These are phyloP conservation scores for Microtus richardsoni DNA, from an alignment of 2,113 vertebrate species.

Conservation along the genomic window DNA sequence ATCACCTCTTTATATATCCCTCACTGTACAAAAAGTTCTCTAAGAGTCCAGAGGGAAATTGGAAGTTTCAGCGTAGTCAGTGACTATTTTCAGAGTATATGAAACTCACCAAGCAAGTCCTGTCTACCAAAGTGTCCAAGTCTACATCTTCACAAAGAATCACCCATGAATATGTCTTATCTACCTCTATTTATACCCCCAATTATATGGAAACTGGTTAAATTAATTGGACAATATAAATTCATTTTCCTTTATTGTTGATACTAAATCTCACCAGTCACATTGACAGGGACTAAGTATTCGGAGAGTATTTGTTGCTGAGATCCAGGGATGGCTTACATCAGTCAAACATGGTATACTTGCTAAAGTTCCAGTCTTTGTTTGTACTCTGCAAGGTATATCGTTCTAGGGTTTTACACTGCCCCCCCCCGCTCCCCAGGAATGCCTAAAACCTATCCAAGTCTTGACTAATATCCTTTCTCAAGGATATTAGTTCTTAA, in stretches of 20 bases:
- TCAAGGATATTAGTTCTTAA: not conserved
- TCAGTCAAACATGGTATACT: not conserved
- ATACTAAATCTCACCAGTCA: not conserved
- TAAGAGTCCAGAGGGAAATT: not conserved
- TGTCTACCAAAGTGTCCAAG: not conserved
- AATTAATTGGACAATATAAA: not conserved
- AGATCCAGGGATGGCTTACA: not conserved
- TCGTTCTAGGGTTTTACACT: not conserved
- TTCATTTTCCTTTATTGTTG: not conserved
- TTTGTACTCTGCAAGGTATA: not conserved
- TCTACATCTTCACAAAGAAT: not conserved
- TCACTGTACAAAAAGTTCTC: not conserved
- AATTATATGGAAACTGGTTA: not conserved
- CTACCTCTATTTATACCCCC: not conserved
- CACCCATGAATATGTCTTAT: not conserved
- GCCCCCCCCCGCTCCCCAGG: not conserved
- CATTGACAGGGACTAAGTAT: not conserved
- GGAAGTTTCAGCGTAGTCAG: not conserved
- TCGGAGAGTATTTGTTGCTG: not conserved
- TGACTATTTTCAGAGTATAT: not conserved
- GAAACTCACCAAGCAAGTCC: not conserved
- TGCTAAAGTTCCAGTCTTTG: not conserved
- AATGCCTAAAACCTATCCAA: not conserved
- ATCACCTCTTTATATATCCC: not conserved
- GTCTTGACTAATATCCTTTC: not conserved